Conservation (phyloP, 2,888 invertebrate species). For the Yponomeuta cagnagella region DNA sequence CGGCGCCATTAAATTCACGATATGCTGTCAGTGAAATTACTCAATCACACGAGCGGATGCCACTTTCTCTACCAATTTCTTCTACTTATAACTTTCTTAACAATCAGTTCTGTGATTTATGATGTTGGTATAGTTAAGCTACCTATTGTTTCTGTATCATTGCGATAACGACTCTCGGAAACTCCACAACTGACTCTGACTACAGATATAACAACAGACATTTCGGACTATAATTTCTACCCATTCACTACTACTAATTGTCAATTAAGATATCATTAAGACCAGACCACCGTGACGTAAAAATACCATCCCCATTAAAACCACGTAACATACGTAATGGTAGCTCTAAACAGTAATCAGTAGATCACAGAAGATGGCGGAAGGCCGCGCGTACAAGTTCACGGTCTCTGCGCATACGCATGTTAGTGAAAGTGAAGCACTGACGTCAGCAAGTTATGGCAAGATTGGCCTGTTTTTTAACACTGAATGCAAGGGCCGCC, state of each 20-base stretch:
- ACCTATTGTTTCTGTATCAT: too few relatives aligned
- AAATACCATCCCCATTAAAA: neutral
- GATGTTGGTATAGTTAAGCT: neutral
- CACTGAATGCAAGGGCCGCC: neutral
- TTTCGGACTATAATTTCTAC: too few relatives aligned
- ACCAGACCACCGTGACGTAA: neutral
- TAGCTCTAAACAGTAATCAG: neutral
- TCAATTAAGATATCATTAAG: neutral
- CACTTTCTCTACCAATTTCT: neutral
- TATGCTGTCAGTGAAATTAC: neutral
- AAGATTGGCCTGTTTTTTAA: neutral
- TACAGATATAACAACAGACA: too few relatives aligned
- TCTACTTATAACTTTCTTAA: neutral
- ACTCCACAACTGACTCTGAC: too few relatives aligned
- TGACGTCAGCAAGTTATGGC: neutral
- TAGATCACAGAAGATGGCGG: neutral
- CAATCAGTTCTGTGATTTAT: neutral
- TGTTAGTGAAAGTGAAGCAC: slow-evolving; percentile 20
- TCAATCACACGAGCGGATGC: neutral
- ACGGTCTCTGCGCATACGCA: slow-evolving; percentile 19
- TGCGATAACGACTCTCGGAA: too few relatives aligned
- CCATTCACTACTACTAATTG: neutral
- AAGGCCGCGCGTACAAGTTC: slow-evolving; percentile 22
- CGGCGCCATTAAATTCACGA: neutral
- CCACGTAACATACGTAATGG: neutral